A percentile compares a stretch with the other conserved stretches of the same genome.
These are phyloP conservation scores for Pholis gunnellus DNA, from an alignment of 2,113 vertebrate genomes.

Conservation along the genomic window DNA sequence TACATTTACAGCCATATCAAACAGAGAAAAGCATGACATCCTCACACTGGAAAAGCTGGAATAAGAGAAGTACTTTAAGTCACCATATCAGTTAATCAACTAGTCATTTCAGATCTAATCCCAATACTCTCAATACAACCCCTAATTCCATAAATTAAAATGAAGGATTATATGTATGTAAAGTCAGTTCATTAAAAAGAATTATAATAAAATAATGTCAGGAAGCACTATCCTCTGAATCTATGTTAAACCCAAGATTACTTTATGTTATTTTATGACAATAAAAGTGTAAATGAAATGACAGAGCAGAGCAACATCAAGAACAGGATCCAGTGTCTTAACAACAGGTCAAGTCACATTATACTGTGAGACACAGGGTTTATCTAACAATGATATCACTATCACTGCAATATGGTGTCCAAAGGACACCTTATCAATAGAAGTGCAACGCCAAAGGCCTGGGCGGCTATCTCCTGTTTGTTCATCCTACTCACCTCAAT, in stretches of 20 bases:
- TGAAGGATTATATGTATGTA: not conserved
- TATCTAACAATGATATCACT: slow-evolving; percentile 45
- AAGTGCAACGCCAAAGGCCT: slow-evolving; percentile 39
- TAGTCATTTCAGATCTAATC: not conserved
- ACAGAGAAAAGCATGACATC: too few relatives aligned
- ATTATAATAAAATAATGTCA: too few relatives aligned
- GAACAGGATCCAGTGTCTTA: not conserved
- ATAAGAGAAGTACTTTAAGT: too few relatives aligned
- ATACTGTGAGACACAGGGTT: slow-evolving; percentile 11
- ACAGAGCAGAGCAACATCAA: not conserved
- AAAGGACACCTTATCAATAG: slow-evolving; percentile 22
- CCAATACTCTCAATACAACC: not conserved
- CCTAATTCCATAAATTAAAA: not conserved
- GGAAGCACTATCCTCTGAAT: not conserved
- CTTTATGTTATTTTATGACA: slow-evolving; percentile 1
- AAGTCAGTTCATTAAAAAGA: too few relatives aligned
- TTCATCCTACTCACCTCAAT: slow-evolving; percentile 25
- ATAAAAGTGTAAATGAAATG: not conserved
- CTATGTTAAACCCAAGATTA: not conserved
- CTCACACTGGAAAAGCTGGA: too few relatives aligned
- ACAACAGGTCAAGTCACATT: not conserved
- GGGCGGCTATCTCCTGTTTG: slow-evolving; percentile 36
- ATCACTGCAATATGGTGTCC: not conserved
- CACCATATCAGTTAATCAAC: not conserved
- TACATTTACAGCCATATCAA: too few relatives aligned